Base-by-base conservation (phyloP, 2,113 vertebrate species). In the Campylorhamphus procurvoides region DNA sequence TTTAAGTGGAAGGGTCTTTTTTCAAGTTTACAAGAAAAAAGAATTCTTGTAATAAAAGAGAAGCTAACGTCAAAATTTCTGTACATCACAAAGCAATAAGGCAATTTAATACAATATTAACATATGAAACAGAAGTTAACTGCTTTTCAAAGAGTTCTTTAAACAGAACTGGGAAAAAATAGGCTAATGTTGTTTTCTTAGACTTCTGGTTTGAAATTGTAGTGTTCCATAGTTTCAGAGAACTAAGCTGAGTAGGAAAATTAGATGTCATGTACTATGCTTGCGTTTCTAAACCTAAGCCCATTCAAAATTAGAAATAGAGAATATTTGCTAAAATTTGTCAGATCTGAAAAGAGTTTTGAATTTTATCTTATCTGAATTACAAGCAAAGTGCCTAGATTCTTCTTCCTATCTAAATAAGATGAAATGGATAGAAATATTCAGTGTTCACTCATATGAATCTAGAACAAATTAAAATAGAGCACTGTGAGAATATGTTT, bases 91-190 rank as follows among this genome's bases (percentile, higher is more conserved):
- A 95, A 93, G 76, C 59, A 88, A 40, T 90, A 81, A 92, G 37
- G 87, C 42, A 96, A 94, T 96, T 90, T 90, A 87, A 73, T 91
- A 63, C 1, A 4, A 10, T 94, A 96, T 93, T 95, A 95, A 88
- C 85, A 95, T 78, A 93, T 94, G 83, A 96, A 96, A 96, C 69
- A 68, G 55, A 94, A 92, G 71, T 75, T 78, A 94, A 94, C 76
- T 81, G 40, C 29, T 81, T 94, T 93, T 89, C 83, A 90, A 69
- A 84, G 29, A 84, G 35, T 40, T 95, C 47, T 86, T 96, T 95
- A 86, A 90, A 81, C 50, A 86, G 55, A 84, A 68, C 29, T 59
- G 25, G 29, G 18, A 11, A 73, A 79, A 95, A 93, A 93, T 52
- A 18, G 42, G 50, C 28, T 44, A 75, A 80, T 77, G 10, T 68